A percentile compares a stretch with the other conserved stretches of the same genome.
Conservation (phyloP, 2,113 vertebrate genomes). For the Hyperopisus bebe region DNA sequence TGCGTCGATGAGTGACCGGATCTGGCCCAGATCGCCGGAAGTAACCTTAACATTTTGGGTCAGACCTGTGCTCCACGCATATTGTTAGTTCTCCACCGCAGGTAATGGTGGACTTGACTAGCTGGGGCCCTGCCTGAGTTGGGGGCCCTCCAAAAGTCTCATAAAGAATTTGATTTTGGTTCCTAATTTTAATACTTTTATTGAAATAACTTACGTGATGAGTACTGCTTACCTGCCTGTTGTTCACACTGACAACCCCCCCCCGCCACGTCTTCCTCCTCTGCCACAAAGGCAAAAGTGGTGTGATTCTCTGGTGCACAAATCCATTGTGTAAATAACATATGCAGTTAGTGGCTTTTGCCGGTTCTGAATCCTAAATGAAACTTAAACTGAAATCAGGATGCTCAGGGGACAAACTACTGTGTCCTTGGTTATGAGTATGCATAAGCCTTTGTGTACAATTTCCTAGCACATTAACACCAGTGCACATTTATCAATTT, state of each 20-base stretch:
- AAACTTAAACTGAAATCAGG: neutral
- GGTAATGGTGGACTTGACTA: neutral
- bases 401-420: neutral
- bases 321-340: neutral
- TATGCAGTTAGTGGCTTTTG: neutral
- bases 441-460: neutral
- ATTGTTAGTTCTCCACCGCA: neutral
- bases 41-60: conserved; percentile 2
- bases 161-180: neutral
- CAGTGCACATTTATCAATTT: neutral
- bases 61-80: neutral
- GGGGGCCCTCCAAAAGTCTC: neutral
- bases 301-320: neutral
- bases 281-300: neutral
- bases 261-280: too few species aligned
- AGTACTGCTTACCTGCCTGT: neutral
- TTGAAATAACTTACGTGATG: neutral
- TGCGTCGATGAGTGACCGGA: neutral
- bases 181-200: neutral
- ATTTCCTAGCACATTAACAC: neutral
- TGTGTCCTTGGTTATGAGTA: neutral
- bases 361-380: neutral
- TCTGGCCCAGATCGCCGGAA: neutral
- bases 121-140: neutral
- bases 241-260: neutral